Conservation (phyloP, 2,888 invertebrate genomes). For the Brachyptera putata region DNA sequence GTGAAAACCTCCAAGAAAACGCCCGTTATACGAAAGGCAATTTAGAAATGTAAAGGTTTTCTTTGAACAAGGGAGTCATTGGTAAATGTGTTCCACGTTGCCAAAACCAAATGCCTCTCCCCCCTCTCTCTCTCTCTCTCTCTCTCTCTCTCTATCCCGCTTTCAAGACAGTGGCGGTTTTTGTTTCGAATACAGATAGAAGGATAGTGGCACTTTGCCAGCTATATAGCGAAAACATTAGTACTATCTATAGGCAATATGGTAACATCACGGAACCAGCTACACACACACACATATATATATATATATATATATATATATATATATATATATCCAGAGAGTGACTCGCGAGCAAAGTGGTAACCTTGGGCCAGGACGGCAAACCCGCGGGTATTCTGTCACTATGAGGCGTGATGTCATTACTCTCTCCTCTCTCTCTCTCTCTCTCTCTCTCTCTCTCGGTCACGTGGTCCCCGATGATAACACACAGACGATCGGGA, state of each 20-base stretch:
- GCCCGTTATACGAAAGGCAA: conserved; percentile 12
- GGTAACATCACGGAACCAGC: no score
- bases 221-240: neutral
- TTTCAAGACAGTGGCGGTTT: conserved; percentile 13
- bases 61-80: conserved; percentile 4
- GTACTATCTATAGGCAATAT: no score
- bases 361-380: conserved; percentile 5
- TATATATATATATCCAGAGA: no score
- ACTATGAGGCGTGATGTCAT: conserved; percentile 21
- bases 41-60: conserved; percentile 14
- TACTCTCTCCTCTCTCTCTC: neutral
- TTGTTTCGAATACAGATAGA: no score
- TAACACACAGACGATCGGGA: neutral
- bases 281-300: no score
- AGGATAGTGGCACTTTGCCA: conserved; percentile 7
- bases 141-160: no score
- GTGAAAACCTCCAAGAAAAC: neutral
- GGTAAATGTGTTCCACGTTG: conserved; percentile 4
- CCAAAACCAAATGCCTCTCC: neutral
- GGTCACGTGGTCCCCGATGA: no score
- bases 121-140: no score
- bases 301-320: no score
- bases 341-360: no score
- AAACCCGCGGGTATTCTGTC: conserved; percentile 4
- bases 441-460: no score